phyloP scores from a whole-genome alignment of 2,113 vertebrate species.

The Natator depressus region DNA sequence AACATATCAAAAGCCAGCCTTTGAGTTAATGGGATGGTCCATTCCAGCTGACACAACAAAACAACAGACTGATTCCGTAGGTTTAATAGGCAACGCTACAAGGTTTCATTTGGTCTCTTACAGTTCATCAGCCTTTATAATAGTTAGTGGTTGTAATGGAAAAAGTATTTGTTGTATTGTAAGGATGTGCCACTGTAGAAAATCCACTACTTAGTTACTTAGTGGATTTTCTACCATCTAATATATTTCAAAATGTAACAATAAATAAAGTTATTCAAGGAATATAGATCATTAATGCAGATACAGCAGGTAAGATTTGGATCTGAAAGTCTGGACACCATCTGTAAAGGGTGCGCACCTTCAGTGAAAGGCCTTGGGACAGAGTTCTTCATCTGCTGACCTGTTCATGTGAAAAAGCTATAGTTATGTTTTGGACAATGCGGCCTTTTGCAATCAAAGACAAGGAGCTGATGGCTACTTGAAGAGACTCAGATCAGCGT shows the following conservation, averaged over 20 bases:
- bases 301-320: neutral
- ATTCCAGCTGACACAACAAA: conserved; percentile 49
- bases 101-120: conserved; percentile 64
- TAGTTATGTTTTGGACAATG: neutral
- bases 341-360: rapidly evolving
- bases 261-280: rapidly evolving
- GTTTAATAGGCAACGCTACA: conserved; percentile 32
- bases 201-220: no score
- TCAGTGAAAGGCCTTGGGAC: neutral
- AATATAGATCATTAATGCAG: rapidly evolving
- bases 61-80: conserved; percentile 13
- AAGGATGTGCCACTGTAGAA: neutral
- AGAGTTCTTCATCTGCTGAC: neutral
- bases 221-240: neutral
- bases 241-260: neutral
- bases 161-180: rapidly evolving
- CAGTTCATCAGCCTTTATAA: conserved; percentile 49
- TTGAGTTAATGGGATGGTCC: conserved; percentile 55
- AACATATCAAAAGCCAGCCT: conserved; percentile 28
- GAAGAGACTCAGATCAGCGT: neutral
- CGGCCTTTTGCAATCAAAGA: neutral
- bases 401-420: neutral
- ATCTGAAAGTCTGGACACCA: neutral
- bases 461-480: neutral
- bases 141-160: conserved; percentile 33